phyloP scores from a whole-genome alignment of 2,797 vertebrate genomes.

The Gambusia yucatana region DNA sequence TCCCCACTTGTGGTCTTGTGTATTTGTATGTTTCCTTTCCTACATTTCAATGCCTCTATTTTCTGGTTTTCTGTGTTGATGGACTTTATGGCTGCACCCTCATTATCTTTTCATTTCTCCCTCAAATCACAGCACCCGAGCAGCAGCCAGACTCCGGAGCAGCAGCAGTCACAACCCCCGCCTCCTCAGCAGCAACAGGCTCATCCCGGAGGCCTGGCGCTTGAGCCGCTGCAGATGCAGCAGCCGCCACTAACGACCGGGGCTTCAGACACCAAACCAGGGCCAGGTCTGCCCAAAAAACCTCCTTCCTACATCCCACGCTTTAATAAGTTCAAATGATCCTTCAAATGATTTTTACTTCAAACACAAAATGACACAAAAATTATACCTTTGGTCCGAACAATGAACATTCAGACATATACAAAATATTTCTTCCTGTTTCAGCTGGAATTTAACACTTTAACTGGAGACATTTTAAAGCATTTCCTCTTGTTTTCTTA shows the following conservation, averaged over 20 bases:
- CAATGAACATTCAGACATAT: neutral
- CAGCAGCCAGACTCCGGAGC: conserved; percentile 85
- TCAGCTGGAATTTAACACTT: conserved; percentile 20
- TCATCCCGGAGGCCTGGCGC: conserved; percentile 60
- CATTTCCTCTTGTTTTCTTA: neutral
- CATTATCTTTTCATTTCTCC: conserved; percentile 94
- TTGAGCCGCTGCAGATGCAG: conserved; percentile 71
- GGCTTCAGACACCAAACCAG: conserved; percentile 72
- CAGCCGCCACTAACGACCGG: conserved; percentile 65
- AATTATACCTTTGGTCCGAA: neutral
- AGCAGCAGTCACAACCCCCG: conserved; percentile 78
- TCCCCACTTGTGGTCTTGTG: conserved; percentile 57
- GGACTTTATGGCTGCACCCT: conserved; percentile 84
- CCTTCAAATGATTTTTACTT: neutral
- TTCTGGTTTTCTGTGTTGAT: conserved; percentile 79
- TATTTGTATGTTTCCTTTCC: conserved; percentile 57
- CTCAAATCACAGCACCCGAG: conserved; percentile 90
- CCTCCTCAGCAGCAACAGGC: conserved; percentile 67
- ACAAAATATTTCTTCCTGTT: conserved; percentile 1
- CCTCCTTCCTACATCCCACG: neutral
- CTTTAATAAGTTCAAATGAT: neutral
- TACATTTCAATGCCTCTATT: conserved; percentile 63
- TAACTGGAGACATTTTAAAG: conserved; percentile 10
- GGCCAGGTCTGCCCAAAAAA: conserved; percentile 70
- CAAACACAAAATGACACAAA: neutral